Evolutionary conservation across 2,888 invertebrate species (phyloP).

Genomic region (Dynastes grantii): DNA sequence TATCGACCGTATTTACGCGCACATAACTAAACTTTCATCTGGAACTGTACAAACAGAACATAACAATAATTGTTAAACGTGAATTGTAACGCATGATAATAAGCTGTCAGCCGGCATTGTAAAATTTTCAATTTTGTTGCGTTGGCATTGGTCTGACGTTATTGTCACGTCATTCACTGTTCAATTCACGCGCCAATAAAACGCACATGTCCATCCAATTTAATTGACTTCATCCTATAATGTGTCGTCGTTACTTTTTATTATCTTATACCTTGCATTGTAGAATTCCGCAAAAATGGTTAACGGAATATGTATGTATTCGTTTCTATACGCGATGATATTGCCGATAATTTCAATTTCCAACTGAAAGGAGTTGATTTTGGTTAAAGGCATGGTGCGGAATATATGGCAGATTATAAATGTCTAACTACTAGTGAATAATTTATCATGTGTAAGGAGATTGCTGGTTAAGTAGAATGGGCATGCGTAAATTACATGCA

Average conservation of each 20-base stretch:
- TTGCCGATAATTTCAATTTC: background rate
- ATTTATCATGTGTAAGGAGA: too few relatives aligned
- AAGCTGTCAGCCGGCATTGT: conserved; percentile 24
- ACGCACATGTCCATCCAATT: conserved; percentile 12
- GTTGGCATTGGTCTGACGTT: conserved; percentile 21
- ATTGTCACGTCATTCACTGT: conserved; percentile 23
- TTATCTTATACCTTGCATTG: conserved; percentile 16
- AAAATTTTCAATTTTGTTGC: conserved; percentile 40
- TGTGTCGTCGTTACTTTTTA: conserved; percentile 22
- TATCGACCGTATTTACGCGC: too few relatives aligned
- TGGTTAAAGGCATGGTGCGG: too few relatives aligned
- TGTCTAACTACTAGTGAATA: too few relatives aligned
- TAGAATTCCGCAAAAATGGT: background rate
- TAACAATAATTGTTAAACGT: conserved; percentile 8
- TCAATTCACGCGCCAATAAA: conserved; percentile 25
- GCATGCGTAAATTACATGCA: too few relatives aligned
- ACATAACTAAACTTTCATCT: background rate
- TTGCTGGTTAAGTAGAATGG: too few relatives aligned
- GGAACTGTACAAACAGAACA: background rate
- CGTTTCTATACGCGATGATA: background rate
- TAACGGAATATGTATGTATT: background rate
- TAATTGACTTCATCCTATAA: conserved; percentile 22
- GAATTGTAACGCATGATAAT: conserved; percentile 21
- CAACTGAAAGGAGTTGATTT: too few relatives aligned
- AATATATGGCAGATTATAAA: too few relatives aligned